phyloP scores from a whole-genome alignment of 2,888 invertebrate genomes.

The Phalera bucephala region DNA sequence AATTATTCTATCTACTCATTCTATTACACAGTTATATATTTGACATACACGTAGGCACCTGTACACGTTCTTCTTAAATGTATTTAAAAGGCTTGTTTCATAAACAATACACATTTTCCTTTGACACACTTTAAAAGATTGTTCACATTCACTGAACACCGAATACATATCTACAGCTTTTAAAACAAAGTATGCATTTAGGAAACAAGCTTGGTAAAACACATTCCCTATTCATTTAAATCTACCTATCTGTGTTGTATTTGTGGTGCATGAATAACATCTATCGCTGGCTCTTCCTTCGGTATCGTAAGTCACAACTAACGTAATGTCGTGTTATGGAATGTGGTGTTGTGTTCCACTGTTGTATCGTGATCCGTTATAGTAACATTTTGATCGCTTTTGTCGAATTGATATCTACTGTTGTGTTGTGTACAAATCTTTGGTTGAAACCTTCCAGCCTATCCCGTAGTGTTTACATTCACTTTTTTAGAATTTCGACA shows the following conservation, averaged over 20 bases:
- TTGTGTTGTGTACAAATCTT: constrained; percentile 25
- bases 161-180: constrained; percentile 8
- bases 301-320: constrained; percentile 44
- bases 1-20: constrained; percentile 15
- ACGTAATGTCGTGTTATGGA: constrained; percentile 47
- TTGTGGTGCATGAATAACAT: constrained; percentile 83
- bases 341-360: constrained; percentile 74
- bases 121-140: constrained; percentile 9
- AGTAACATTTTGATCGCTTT: constrained; percentile 59
- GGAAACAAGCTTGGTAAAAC: constrained; percentile 38
- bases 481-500: constrained; percentile 45
- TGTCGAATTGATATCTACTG: constrained; percentile 49
- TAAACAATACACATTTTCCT: constrained; percentile 20
- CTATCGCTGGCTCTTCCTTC: constrained; percentile 59
- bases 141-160: constrained; percentile 11
- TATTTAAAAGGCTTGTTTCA: constrained; percentile 37
- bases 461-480: constrained; percentile 18
- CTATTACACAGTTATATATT: constrained; percentile 15
- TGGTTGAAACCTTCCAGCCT: constrained; percentile 28
- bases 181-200: constrained; percentile 22
- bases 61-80: constrained; percentile 13
- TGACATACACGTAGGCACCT: no score
- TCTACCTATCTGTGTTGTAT: constrained; percentile 39
- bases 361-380: constrained; percentile 40
- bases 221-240: constrained; percentile 21